Percentiles rank a stretch among this genome's conserved stretches.
These are phyloP conservation scores for Paguma larvata DNA, from an alignment of 2,797 vertebrate genomes.

Conservation along the genomic window DNA sequence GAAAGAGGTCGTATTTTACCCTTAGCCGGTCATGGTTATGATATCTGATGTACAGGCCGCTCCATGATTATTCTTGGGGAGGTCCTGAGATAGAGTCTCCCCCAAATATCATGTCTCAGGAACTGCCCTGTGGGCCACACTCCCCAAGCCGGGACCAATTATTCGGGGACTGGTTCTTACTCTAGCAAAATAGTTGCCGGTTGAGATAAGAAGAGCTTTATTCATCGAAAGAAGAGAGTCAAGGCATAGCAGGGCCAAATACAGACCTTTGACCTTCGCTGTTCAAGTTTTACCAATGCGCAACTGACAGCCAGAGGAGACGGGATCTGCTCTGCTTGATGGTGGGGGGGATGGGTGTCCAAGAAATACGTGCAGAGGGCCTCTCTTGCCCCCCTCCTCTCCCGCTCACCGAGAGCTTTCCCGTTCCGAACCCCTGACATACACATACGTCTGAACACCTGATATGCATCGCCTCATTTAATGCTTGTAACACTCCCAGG, in stretches of 20 bases:
- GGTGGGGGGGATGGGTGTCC: not conserved
- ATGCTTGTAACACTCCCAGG: not conserved
- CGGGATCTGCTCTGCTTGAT: not conserved
- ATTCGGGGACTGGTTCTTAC: not conserved
- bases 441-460: not conserved
- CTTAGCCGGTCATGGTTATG: not conserved
- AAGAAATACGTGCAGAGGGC: not conserved
- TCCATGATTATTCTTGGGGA: not conserved
- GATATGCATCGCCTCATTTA: not conserved
- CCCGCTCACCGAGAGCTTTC: too few relatives aligned
- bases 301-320: too few relatives aligned
- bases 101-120: not conserved
- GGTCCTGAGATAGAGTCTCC: not conserved
- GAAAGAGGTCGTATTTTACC: not conserved
- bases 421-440: not conserved
- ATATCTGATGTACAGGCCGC: not conserved
- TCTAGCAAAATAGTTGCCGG: not conserved
- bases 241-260: not conserved
- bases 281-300: not conserved
- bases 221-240: not conserved
- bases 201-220: not conserved
- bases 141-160: not conserved
- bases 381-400: not conserved
- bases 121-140: not conserved
- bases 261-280: not conserved